A percentile compares a stretch with the other conserved stretches of the same genome.
Conservation (phyloP, 2,888 invertebrate genomes). For the Leptopilina drosophilae region DNA sequence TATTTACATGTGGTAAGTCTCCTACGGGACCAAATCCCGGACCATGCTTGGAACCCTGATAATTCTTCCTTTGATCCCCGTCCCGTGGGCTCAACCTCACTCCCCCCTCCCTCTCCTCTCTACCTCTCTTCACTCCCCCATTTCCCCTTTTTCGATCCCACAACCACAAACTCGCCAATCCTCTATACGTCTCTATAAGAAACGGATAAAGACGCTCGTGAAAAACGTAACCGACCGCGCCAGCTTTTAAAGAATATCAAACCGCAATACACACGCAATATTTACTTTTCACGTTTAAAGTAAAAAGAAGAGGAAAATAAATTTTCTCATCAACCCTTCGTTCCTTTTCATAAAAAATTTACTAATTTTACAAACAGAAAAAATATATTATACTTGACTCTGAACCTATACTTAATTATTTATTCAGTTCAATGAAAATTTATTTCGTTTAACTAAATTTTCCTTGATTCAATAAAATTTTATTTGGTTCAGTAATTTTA, state of each 20-base stretch:
- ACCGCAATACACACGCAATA: not conserved
- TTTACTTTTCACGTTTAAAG: too few species aligned
- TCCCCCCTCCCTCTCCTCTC: constrained; percentile 45
- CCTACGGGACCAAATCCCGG: constrained; percentile 77
- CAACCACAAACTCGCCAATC: constrained; percentile 54
- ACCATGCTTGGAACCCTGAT: constrained; percentile 75
- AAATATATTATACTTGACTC: too few species aligned
- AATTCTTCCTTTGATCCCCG: constrained; percentile 77
- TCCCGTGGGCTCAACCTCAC: constrained; percentile 69
- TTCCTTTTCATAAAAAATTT: too few species aligned
- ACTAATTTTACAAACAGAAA: too few species aligned
- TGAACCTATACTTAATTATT: too few species aligned
- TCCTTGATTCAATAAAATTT: too few species aligned
- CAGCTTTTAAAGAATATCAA: constrained; percentile 41
- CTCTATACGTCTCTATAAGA: constrained; percentile 48
- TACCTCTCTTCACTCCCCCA: constrained; percentile 13
- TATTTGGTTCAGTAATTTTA: too few species aligned
- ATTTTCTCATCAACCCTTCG: too few species aligned
- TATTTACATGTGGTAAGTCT: constrained; percentile 78
- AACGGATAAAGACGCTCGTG: constrained; percentile 51
- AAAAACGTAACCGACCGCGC: constrained; percentile 43
- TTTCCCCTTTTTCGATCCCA: constrained; percentile 50
- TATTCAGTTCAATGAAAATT: too few species aligned
- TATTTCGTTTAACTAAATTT: too few species aligned
- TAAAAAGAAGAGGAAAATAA: too few species aligned